Evolutionary conservation across 2,797 vertebrate genomes (phyloP).

Genomic region (Masticophis lateralis): DNA sequence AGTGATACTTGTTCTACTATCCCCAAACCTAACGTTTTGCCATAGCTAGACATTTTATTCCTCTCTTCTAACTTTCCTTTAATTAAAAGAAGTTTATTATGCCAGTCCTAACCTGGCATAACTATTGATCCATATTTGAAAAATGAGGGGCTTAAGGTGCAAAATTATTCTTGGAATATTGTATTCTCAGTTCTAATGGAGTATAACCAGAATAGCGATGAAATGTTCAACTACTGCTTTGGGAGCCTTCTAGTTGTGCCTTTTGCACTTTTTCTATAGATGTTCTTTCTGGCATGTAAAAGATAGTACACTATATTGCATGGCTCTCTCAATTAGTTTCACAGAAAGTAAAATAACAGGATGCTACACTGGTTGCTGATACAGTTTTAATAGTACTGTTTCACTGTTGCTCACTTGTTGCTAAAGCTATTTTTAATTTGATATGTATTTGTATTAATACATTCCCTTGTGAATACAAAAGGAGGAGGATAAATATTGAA

Average conservation of each 20-base stretch:
- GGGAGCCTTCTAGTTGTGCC: background rate
- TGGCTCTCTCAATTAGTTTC: background rate
- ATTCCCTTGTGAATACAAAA: background rate
- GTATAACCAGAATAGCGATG: background rate
- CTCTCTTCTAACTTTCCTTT: background rate
- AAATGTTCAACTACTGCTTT: background rate
- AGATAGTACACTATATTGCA: too few species aligned
- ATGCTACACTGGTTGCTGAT: background rate
- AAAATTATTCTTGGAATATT: background rate
- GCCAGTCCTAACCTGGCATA: background rate
- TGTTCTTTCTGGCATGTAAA: background rate
- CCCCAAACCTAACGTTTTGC: background rate
- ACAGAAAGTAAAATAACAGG: background rate
- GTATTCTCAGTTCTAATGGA: background rate
- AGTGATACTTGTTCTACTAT: background rate
- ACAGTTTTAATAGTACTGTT: background rate
- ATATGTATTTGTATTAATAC: background rate
- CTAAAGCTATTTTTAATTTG: background rate
- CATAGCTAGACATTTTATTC: background rate
- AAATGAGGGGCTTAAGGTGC: background rate
- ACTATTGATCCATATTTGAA: background rate
- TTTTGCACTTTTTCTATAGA: background rate
- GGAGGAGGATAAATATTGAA: background rate
- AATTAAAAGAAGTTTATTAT: background rate
- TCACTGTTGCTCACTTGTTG: background rate